These are phyloP conservation scores for Megastigmus dorsalis DNA, from an alignment of 2,888 invertebrate species.

Conservation along the genomic window DNA sequence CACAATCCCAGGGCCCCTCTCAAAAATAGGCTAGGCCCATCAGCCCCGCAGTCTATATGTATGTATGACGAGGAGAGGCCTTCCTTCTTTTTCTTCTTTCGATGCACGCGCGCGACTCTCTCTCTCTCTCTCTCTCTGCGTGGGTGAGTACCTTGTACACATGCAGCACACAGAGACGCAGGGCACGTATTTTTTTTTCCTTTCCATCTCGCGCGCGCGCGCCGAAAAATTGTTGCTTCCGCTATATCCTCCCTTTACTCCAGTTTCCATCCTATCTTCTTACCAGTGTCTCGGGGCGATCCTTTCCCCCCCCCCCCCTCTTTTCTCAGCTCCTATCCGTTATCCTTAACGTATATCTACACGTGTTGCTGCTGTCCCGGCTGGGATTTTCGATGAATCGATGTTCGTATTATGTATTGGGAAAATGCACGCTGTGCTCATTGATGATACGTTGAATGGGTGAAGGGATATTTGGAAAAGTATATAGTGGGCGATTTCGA, in stretches of 20 bases:
- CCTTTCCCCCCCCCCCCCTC: neutral
- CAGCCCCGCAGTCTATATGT: neutral
- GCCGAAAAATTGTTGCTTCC: slow-evolving; percentile 54
- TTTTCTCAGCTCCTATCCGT: neutral
- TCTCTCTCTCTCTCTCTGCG: too few species aligned
- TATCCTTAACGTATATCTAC: neutral
- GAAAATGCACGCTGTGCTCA: neutral
- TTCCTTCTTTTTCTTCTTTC: slow-evolving; percentile 29
- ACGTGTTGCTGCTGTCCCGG: neutral
- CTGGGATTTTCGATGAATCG: too few species aligned
- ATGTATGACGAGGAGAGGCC: slow-evolving; percentile 16
- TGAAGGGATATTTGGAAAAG: too few species aligned
- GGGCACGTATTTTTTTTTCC: slow-evolving; percentile 35
- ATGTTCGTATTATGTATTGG: neutral
- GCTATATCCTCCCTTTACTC: slow-evolving; percentile 50
- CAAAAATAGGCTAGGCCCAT: slow-evolving; percentile 67
- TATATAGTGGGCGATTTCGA: too few species aligned
- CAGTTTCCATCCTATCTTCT: slow-evolving; percentile 50
- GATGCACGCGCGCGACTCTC: slow-evolving; percentile 28
- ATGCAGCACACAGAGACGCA: too few species aligned
- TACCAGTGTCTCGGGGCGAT: slow-evolving; percentile 9
- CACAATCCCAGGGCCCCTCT: slow-evolving; percentile 57
- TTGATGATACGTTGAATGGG: too few species aligned
- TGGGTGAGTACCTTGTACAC: slow-evolving; percentile 33
- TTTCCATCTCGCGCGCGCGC: slow-evolving; percentile 1